Evolutionary conservation across 2,888 invertebrate species (phyloP).

Genomic region (Chalcosyrphus nemorum): DNA sequence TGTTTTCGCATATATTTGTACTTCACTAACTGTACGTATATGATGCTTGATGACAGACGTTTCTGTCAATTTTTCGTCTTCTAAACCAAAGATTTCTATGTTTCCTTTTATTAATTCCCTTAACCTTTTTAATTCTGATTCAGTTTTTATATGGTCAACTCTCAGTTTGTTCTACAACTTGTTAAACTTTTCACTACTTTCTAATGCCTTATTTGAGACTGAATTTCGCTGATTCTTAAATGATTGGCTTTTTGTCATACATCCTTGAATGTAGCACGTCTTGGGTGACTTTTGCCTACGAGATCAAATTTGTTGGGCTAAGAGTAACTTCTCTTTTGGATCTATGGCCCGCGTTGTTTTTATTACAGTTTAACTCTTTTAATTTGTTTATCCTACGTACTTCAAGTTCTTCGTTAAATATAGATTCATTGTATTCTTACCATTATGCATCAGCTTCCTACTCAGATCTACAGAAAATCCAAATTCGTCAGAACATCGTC

Average conservation of each 20-base stretch:
- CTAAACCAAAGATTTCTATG: background rate
- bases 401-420: background rate
- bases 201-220: background rate
- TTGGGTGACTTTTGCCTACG: background rate
- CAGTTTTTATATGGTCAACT: background rate
- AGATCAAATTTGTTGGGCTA: background rate
- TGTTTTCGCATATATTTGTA: conserved; percentile 3
- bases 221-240: background rate
- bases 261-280: background rate
- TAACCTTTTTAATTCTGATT: background rate
- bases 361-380: background rate
- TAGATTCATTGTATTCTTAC: conserved; percentile 10
- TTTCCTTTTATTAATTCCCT: conserved; percentile 3
- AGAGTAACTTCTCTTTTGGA: background rate
- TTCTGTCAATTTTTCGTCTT: background rate
- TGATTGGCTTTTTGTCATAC: conserved; percentile 4
- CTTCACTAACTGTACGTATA: background rate
- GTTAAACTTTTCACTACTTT: conserved; percentile 3
- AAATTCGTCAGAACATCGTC: conserved; percentile 24
- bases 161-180: background rate
- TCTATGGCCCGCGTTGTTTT: background rate
- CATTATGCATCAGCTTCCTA: conserved; percentile 19
- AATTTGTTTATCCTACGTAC: background rate
- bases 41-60: background rate
- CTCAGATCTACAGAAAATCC: conserved; percentile 30